These are phyloP conservation scores for Cerceris rybyensis DNA, from an alignment of 2,888 invertebrate genomes.

Conservation along the genomic window DNA sequence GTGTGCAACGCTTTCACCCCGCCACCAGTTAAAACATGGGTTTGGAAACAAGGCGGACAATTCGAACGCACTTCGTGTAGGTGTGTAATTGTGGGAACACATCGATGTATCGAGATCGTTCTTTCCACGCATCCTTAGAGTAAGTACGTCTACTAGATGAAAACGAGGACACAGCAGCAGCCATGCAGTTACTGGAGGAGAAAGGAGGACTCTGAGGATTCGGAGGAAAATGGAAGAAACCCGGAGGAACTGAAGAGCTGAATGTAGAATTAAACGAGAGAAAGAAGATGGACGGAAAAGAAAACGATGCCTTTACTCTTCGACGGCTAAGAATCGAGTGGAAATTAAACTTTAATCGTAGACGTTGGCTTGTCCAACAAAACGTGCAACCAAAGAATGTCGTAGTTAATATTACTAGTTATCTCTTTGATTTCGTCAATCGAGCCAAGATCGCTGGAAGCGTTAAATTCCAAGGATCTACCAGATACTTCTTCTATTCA, in stretches of 20 bases:
- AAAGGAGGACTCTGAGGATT: background rate
- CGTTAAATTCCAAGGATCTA: too few relatives aligned
- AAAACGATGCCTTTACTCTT: too few relatives aligned
- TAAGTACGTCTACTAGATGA: slow-evolving; percentile 44
- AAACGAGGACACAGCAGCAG: slow-evolving; percentile 56
- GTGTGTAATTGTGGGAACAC: slow-evolving; percentile 39
- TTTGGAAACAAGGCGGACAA: slow-evolving; percentile 52
- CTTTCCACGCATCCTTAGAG: slow-evolving; percentile 35
- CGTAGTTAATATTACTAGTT: too few relatives aligned
- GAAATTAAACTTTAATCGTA: too few relatives aligned
- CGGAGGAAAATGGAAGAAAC: background rate
- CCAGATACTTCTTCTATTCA: too few relatives aligned
- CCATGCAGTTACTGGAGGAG: slow-evolving; percentile 41
- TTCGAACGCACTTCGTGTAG: slow-evolving; percentile 59
- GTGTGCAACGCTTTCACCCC: slow-evolving; percentile 49
- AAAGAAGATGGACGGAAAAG: slow-evolving; percentile 21
- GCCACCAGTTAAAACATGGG: slow-evolving; percentile 63
- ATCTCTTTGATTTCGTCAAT: too few relatives aligned
- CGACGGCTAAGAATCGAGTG: too few relatives aligned
- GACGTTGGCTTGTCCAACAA: too few relatives aligned
- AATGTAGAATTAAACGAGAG: slow-evolving; percentile 4
- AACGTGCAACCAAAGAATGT: too few relatives aligned
- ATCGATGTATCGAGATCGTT: slow-evolving; percentile 47
- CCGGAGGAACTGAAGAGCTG: background rate
- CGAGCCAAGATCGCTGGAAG: too few relatives aligned